Evolutionary conservation across 2,797 vertebrate species (phyloP), one percentile per base, ranked within the genome.

Genomic region (Urophycis tenuis): DNA sequence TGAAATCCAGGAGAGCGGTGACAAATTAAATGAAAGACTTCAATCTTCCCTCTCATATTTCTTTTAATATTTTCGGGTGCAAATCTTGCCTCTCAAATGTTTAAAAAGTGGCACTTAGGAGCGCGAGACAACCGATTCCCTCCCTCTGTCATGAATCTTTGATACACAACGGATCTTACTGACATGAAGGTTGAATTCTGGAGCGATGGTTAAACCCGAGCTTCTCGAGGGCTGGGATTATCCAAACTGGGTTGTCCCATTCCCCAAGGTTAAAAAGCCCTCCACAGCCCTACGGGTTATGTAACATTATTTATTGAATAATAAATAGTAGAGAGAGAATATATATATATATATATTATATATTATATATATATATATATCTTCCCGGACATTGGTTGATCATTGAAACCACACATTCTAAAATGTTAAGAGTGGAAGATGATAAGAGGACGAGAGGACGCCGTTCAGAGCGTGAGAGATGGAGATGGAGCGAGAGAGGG

Each of bases 21-120:
- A 73, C 73, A 71, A 33, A 33, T 71, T 19, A 53, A 53, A 53
- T 53, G 45, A 53, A 53, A 53, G 45, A 22, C 45, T 53, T 53
- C 45, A 5, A 53, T 53, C 45, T 22, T 22, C 45, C 45, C 3
- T 5, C 19, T 9, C 1, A 5, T 53, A 22, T n/a, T 49, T 49
- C 19, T 19, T 22, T 6, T 41, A n/a, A n/a, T n/a, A n/a, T 19
- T 53, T 53, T 22, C 19, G 45, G 19, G 17, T 53, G 45, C 45
- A 53, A 15, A 19, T 53, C 7, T 53, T 6, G 6, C 17, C 45
- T 12, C 7, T 53, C 22, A 53, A 53, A 53, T 53, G 45, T 53
- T n/a, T n/a, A 19, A 19, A 19, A 53, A 5, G 7, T 22, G 45
- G 45, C 19, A 8, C 45, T 53, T 19, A 19, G 5, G 7, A 22